Conservation (phyloP, 2,888 invertebrate species). For the Brachynemurus nebulosus region DNA sequence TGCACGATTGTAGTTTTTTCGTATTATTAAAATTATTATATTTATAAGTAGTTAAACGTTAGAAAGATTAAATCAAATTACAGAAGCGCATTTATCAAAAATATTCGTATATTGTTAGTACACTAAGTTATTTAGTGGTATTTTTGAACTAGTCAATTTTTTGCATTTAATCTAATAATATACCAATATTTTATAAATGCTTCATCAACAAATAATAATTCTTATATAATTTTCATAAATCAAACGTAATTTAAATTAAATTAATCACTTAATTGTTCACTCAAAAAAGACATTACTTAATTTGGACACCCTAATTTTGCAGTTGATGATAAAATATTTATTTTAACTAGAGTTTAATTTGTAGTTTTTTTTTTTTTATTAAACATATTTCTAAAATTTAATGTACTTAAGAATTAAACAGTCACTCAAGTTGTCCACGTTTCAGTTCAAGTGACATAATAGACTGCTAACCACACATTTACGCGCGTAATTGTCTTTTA, state of each 20-base stretch:
- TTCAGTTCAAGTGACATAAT: no score
- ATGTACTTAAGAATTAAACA: no score
- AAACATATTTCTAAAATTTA: no score
- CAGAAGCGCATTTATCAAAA: neutral
- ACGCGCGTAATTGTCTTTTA: no score
- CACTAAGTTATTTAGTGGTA: neutral
- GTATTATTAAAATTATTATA: neutral
- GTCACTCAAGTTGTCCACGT: no score
- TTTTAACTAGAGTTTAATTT: no score
- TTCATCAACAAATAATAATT: neutral
- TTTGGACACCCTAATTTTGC: neutral
- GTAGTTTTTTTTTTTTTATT: no score
- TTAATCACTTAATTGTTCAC: no score
- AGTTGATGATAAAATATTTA: neutral
- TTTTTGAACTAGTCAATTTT: neutral
- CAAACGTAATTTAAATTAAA: no score
- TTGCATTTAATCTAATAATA: neutral
- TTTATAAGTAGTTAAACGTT: neutral
- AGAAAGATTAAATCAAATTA: neutral
- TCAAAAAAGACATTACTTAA: no score
- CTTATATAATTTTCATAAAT: no score
- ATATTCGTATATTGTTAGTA: neutral
- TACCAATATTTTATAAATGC: neutral
- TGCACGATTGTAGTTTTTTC: conserved; percentile 6
- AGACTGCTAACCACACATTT: no score